A percentile compares a stretch with the other conserved stretches of the same genome.
phyloP scores from a whole-genome alignment of 2,113 vertebrate genomes.

The Passerina amoena region DNA sequence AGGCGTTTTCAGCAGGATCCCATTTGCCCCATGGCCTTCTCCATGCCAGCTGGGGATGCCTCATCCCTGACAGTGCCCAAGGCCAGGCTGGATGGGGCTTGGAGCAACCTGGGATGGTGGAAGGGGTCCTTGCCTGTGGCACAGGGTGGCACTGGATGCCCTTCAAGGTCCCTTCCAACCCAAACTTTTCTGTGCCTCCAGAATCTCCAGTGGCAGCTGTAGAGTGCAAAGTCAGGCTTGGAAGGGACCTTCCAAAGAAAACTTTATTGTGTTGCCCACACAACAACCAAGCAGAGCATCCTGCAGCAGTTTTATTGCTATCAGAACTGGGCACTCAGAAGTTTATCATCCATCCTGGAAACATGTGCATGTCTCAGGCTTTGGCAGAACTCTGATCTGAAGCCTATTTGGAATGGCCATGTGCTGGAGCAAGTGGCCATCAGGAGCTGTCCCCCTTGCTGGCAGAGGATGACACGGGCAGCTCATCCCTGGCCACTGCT shows the following conservation, averaged over 20 bases:
- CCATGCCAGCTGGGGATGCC: not conserved
- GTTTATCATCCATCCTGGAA: not conserved
- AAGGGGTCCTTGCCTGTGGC: not conserved
- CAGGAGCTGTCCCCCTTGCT: not conserved
- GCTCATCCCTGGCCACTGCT: not conserved
- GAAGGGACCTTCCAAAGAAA: not conserved
- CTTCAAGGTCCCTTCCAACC: not conserved
- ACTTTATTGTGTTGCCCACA: fast-evolving
- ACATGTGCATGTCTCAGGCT: fast-evolving
- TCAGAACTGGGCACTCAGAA: not conserved
- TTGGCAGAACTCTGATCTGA: not conserved
- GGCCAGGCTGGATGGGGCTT: fast-evolving
- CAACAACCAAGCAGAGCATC: not conserved
- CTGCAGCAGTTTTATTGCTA: not conserved
- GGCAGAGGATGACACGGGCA: not conserved
- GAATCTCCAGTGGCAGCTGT: not conserved
- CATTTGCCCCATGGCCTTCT: not conserved
- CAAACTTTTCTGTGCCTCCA: not conserved
- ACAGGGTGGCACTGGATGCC: fast-evolving
- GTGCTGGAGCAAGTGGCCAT: not conserved
- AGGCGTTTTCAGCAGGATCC: not conserved
- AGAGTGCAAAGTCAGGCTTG: not conserved
- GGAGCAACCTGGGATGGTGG: not conserved
- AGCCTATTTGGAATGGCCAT: not conserved
- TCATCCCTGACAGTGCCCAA: not conserved